Base-by-base conservation (phyloP, 2,888 invertebrate species). In the Poecilobothrus nobilitatus region DNA sequence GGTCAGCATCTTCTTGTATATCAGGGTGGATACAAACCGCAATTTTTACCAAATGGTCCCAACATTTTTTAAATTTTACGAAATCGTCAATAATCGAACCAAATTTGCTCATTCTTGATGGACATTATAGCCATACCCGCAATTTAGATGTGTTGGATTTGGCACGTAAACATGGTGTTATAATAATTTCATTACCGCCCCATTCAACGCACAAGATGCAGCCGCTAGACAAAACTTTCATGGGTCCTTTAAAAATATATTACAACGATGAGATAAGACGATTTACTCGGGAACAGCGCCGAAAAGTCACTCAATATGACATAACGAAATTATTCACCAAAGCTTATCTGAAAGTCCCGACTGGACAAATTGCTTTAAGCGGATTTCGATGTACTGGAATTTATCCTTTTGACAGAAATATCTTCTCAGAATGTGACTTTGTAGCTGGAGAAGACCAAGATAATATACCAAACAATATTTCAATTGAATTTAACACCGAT, bases 51-150 rank as follows among this genome's bases (percentile, higher is more conserved):
- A 12, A 44, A 15, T 44, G 68, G 44, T 44, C 12, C 3, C 6
- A 44, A 3, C 44, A 44, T 44, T 44, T 44, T 68, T 68, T 71
- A 65, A 65, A 62, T 0, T n/a, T 33, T 12, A 41, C 61, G 65
- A 73, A 73, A 67, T 69, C 70, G 21, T 68, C 67, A 8, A 65
- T 64, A 68, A 22, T 67, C 12, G 68, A 70, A 7, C 72, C 70
- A 5, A 66, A 68, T 71, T 69, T 71, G 20, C 69, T 73, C 18
- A 69, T 72, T 64, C 27, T 71, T 62, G 71, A 71, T 68, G 73
- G 72, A 15, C 69, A 73, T 65, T 73, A 71, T 63, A 73, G 71
- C 63, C 71, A 73, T 62, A 73, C 72, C 1, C 41, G 72, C 37
- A 71, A 71, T 64, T 68, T 71, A 27, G 67, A 72, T 67, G 44